phyloP scores from a whole-genome alignment of 35 echinoderm and acorn worm genomes.

The Nesometra sesokonis region DNA sequence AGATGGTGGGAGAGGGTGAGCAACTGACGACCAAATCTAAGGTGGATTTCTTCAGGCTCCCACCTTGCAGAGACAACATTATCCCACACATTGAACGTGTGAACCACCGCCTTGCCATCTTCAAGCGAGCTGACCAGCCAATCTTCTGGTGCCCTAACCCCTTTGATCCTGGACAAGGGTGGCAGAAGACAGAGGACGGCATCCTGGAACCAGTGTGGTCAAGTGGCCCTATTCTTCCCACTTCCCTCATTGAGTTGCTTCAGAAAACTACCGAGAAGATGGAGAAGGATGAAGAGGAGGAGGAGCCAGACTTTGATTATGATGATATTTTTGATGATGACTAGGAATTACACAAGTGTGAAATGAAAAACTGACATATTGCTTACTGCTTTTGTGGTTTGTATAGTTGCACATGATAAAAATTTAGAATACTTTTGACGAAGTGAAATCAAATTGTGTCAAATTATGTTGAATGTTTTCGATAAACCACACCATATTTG shows the following conservation, averaged over 20 bases:
- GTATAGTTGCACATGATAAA: too few species aligned
- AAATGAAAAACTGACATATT: too few species aligned
- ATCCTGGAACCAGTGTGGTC: conserved; percentile 38
- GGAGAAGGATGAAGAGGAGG: not conserved
- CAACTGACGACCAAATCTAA: conserved; percentile 22
- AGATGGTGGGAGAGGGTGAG: conserved; percentile 6
- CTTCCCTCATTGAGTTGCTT: conserved; percentile 30
- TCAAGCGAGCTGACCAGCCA: conserved; percentile 18
- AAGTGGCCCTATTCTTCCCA: not conserved
- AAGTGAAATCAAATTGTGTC: too few species aligned
- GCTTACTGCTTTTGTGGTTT: too few species aligned
- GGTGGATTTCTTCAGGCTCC: conserved; percentile 11
- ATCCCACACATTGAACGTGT: conserved; percentile 22
- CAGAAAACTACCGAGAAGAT: not conserved
- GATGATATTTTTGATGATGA: not conserved
- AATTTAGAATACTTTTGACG: too few species aligned
- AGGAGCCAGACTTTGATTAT: not conserved
- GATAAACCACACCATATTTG: too few species aligned
- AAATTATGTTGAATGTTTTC: too few species aligned
- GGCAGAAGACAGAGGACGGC: conserved; percentile 23
- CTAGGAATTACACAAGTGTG: too few species aligned
- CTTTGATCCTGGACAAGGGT: conserved; percentile 17
- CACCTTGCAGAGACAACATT: conserved; percentile 28
- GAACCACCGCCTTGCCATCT: conserved; percentile 18
- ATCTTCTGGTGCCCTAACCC: conserved; percentile 13